Evolutionary conservation across 1,140 invertebrate genomes (phyloP), one percentile per base, ranked within the genome.

Genomic region (Cephus cinctus): DNA sequence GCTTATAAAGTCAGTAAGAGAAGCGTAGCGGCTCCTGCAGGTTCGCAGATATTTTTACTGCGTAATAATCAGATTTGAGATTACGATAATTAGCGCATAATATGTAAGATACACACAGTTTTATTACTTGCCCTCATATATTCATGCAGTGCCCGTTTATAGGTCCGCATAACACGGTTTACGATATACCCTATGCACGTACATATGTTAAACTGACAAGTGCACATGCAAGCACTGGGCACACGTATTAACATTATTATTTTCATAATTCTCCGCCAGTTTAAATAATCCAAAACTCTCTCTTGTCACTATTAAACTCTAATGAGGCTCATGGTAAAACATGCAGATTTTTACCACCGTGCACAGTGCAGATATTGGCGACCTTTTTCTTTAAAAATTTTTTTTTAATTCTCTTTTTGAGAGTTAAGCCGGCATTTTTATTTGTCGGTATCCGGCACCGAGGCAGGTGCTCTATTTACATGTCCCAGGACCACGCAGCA

Each of bases 81-180:
- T 57, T 57, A 57, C 47, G 47, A 53, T 57, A 57, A 57, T 57
- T 50, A 45, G 43, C 36, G 50, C 47, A 57, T 57, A 57, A 53
- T 56, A 44, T 44, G 52, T 23, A 23, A 27, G 43, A 45, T 45
- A 47, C 39, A 35, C 43, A 41, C 50, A 38, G 31, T 52, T 52
- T 52, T 45, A 47, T 43, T 47, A 42, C 32, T 25, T 4, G 41
- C 27, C 6, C 31, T 44, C n/a, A 25, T 4, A n/a, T 31, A 18
- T 39, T 45, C 25, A 45, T 34, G 43, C 43, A 45, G 43, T 32
- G 32, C 27, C 31, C 5, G 36, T 47, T 47, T 40, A 47, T 47
- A 40, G 45, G 23, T 31, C 45, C 18, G 45, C 36, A 47, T 47
- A 47, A 47, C 36, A 47, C 35, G 35, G 35, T 47, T 47, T 47